Evolutionary conservation across 1,140 invertebrate genomes (phyloP).

Genomic region (Orchestia grillus): DNA sequence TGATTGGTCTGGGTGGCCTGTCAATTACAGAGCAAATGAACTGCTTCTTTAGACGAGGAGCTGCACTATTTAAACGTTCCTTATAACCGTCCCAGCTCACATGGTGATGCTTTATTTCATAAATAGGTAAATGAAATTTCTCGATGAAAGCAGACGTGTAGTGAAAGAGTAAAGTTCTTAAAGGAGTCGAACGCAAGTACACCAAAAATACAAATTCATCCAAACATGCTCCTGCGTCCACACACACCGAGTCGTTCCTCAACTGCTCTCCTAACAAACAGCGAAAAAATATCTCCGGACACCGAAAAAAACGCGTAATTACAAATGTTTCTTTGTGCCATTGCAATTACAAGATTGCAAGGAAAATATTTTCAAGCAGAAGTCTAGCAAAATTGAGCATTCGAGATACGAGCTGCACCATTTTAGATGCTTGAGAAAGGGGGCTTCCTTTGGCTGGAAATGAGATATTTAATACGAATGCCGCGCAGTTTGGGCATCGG

Average conservation of each 20-base stretch:
- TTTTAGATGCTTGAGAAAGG: neutral
- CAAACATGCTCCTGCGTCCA: neutral
- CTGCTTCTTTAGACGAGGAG: too few species aligned
- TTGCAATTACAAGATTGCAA: neutral
- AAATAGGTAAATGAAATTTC: neutral
- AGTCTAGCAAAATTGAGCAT: neutral
- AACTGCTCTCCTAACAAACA: neutral
- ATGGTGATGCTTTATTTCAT: neutral
- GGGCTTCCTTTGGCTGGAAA: too few species aligned
- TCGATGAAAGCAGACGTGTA: neutral
- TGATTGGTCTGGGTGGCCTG: too few species aligned
- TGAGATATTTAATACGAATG: neutral
- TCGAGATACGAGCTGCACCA: neutral
- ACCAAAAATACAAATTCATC: neutral
- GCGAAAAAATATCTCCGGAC: too few species aligned
- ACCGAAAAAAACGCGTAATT: neutral
- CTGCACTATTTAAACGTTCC: too few species aligned
- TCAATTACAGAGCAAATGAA: too few species aligned
- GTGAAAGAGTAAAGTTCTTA: neutral
- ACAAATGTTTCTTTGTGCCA: neutral
- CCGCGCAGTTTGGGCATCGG: neutral
- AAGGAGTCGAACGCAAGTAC: neutral
- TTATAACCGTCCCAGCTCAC: too few species aligned
- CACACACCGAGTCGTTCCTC: neutral
- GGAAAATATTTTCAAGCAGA: neutral